Percentiles rank a stretch among this genome's conserved stretches.
phyloP scores from a whole-genome alignment of 2,888 invertebrate genomes.

The Scaptomyza parva region DNA sequence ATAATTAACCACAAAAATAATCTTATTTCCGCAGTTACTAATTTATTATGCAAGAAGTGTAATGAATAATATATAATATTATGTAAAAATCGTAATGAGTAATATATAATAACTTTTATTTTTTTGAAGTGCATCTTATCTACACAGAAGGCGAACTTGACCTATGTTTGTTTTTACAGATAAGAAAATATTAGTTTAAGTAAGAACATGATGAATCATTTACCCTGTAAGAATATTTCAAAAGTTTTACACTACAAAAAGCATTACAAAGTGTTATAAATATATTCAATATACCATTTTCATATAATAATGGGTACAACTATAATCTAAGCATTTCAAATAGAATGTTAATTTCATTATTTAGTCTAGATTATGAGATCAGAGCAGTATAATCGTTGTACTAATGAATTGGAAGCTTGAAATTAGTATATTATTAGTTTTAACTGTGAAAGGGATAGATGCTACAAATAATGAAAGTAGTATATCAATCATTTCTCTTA shows the following conservation, averaged over 20 bases:
- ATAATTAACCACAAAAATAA: conserved; percentile 3
- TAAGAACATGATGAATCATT: neutral
- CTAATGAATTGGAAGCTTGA: conserved; percentile 6
- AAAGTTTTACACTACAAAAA: neutral
- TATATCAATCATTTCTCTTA: neutral
- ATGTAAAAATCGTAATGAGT: too few species aligned
- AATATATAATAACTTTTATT: neutral
- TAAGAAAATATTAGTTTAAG: conserved; percentile 36
- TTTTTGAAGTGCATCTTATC: conserved; percentile 5
- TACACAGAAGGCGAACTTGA: conserved; percentile 33
- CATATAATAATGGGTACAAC: conserved; percentile 4
- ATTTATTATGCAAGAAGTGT: neutral
- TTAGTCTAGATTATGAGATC: conserved; percentile 36
- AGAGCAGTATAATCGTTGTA: neutral
- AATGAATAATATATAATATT: neutral
- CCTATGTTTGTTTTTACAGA: conserved; percentile 41
- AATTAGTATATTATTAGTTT: conserved; percentile 1
- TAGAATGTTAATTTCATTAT: neutral
- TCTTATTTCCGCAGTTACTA: neutral
- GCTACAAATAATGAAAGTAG: neutral
- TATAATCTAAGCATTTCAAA: conserved; percentile 8
- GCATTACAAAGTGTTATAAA: neutral
- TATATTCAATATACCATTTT: conserved; percentile 1
- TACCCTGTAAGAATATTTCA: conserved; percentile 1
- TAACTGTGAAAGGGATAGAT: neutral